phyloP scores from a whole-genome alignment of 2,113 vertebrate species.

The Leucopsar rothschildi region DNA sequence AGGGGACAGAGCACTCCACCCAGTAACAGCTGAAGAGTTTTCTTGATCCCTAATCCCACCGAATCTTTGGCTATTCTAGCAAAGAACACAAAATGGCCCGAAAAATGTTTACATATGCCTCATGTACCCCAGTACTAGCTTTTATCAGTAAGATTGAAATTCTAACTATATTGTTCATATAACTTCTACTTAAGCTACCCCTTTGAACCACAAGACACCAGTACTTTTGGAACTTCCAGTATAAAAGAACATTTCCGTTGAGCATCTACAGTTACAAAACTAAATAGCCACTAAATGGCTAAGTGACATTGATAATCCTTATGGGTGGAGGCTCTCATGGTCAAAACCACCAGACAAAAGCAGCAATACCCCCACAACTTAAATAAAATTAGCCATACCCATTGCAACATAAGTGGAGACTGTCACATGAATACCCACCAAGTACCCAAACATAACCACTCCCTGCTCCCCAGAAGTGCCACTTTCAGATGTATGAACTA shows the following conservation, averaged over 20 bases:
- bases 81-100: not conserved
- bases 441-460: not conserved
- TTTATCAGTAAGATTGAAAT: not conserved
- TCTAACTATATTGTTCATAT: not conserved
- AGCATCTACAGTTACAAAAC: not conserved
- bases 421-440: not conserved
- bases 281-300: not conserved
- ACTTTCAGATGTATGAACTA: not conserved
- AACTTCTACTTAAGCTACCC: not conserved
- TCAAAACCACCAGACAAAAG: not conserved
- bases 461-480: accelerated
- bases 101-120: not conserved
- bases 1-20: not conserved
- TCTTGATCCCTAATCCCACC: not conserved
- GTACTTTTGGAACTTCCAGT: not conserved
- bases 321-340: accelerated
- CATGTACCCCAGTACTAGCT: accelerated
- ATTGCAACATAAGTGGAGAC: accelerated
- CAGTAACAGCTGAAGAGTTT: not conserved
- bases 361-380: not conserved
- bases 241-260: accelerated
- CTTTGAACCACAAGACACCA: not conserved
- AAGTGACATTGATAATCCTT: not conserved
- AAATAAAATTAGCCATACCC: not conserved
- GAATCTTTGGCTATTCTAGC: not conserved